These are phyloP conservation scores for Zoanthus sociatus DNA, from an alignment of 92 coral and sea anemone genomes.

Conservation along the genomic window DNA sequence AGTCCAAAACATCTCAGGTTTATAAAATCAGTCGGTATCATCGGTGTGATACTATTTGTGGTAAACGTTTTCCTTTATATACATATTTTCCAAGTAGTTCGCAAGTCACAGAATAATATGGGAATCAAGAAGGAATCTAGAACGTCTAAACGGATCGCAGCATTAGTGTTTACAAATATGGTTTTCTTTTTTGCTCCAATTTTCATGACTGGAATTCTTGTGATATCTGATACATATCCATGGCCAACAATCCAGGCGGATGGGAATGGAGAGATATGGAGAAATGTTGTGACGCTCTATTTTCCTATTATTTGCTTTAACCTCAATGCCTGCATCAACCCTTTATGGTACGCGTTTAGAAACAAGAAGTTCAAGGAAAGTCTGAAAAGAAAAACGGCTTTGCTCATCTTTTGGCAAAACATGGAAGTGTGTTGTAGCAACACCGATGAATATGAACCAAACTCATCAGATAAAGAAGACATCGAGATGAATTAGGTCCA, in stretches of 20 bases:
- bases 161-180: no score
- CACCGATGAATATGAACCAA: no score
- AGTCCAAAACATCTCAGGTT: slow-evolving; percentile 21
- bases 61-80: slow-evolving; percentile 65
- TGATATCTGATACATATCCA: neutral
- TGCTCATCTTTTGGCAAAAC: no score
- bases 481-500: no score
- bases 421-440: neutral
- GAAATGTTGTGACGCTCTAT: slow-evolving; percentile 32
- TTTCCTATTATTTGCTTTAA: slow-evolving; percentile 69
- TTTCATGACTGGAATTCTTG: no score
- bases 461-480: no score
- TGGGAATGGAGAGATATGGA: slow-evolving; percentile 30
- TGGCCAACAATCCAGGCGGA: slow-evolving; percentile 14
- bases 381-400: no score
- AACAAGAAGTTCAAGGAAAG: no score
- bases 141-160: neutral
- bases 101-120: no score
- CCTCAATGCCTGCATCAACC: slow-evolving; percentile 58
- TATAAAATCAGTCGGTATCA: slow-evolving; percentile 65
- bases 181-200: no score
- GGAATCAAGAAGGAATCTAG: neutral
- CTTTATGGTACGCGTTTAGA: no score
- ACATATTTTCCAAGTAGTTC: slow-evolving; percentile 51
- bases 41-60: slow-evolving; percentile 60